Percentiles rank a stretch among this genome's conserved stretches.
phyloP scores from a whole-genome alignment of 1,140 invertebrate genomes.

The Hestina assimilis region DNA sequence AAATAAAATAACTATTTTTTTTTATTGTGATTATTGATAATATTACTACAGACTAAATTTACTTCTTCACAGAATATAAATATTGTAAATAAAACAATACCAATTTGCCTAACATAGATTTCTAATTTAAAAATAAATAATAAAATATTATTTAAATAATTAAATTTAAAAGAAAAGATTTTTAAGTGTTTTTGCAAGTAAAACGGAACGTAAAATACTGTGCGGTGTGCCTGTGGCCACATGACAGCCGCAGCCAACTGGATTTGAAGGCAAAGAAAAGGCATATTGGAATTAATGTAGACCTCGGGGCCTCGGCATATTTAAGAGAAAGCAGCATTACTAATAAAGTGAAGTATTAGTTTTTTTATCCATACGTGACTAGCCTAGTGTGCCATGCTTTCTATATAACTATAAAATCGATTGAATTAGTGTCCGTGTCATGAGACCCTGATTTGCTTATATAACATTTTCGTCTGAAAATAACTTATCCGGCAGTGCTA shows the following conservation, averaged over 20 bases:
- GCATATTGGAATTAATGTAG: conserved; percentile 64
- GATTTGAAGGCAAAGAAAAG: conserved; percentile 42
- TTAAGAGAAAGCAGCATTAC: conserved; percentile 48
- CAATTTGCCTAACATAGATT: too few relatives aligned
- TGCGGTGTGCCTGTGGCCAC: too few relatives aligned
- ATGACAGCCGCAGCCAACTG: conserved; percentile 64
- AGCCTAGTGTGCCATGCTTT: conserved; percentile 45
- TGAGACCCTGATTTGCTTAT: conserved; percentile 66
- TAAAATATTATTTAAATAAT: too few relatives aligned
- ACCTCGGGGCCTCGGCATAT: conserved; percentile 51
- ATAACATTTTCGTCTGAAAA: conserved; percentile 69
- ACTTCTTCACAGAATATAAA: too few relatives aligned
- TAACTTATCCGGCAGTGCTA: conserved; percentile 53
- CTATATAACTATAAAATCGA: conserved; percentile 54
- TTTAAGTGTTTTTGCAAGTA: not conserved
- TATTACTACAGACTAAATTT: not conserved
- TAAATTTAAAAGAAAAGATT: too few relatives aligned
- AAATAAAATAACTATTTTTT: not conserved
- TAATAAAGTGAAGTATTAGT: conserved; percentile 68
- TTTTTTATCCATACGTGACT: conserved; percentile 44
- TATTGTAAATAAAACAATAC: too few relatives aligned
- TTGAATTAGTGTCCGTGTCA: conserved; percentile 56
- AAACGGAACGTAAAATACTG: conserved; percentile 8
- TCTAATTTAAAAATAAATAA: too few relatives aligned
- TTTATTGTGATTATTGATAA: not conserved